phyloP scores from a whole-genome alignment of 2,888 invertebrate genomes.

The Meiosimyza platycephala region DNA sequence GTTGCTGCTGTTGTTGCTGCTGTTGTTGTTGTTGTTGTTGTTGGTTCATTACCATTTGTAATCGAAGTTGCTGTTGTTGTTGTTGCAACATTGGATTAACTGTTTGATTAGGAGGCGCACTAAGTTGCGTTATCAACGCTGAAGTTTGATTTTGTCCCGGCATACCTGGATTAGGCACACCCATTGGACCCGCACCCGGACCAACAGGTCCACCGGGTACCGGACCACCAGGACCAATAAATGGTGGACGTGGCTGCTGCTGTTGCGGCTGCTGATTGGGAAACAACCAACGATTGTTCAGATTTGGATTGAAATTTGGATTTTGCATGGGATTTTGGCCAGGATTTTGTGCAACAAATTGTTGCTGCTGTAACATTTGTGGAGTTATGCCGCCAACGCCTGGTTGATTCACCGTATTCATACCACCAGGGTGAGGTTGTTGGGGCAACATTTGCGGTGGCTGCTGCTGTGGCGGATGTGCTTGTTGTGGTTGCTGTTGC shows the following conservation, averaged over 20 bases:
- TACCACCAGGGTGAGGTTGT: slow-evolving; percentile 40
- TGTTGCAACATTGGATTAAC: slow-evolving; percentile 57
- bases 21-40: slow-evolving; percentile 67
- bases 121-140: slow-evolving; percentile 74
- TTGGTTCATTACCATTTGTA: slow-evolving; percentile 62
- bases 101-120: slow-evolving; percentile 70
- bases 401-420: slow-evolving; percentile 45
- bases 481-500: slow-evolving; percentile 51
- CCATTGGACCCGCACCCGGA: slow-evolving; percentile 33
- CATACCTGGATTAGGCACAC: slow-evolving; percentile 51
- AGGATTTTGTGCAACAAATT: slow-evolving; percentile 50
- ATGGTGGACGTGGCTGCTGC: slow-evolving; percentile 51
- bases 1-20: slow-evolving; percentile 57
- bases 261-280: slow-evolving; percentile 51
- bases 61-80: slow-evolving; percentile 57
- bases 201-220: slow-evolving; percentile 40
- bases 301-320: slow-evolving; percentile 60
- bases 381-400: slow-evolving; percentile 43
- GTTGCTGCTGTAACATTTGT: slow-evolving; percentile 52
- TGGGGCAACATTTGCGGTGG: slow-evolving; percentile 39
- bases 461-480: slow-evolving; percentile 49
- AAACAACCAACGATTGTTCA: slow-evolving; percentile 61
- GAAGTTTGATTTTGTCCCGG: slow-evolving; percentile 68
- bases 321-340: slow-evolving; percentile 58
- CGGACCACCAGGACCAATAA: slow-evolving; percentile 45